Evolutionary conservation across 2,113 vertebrate species (phyloP).

Genomic region (human): DNA sequence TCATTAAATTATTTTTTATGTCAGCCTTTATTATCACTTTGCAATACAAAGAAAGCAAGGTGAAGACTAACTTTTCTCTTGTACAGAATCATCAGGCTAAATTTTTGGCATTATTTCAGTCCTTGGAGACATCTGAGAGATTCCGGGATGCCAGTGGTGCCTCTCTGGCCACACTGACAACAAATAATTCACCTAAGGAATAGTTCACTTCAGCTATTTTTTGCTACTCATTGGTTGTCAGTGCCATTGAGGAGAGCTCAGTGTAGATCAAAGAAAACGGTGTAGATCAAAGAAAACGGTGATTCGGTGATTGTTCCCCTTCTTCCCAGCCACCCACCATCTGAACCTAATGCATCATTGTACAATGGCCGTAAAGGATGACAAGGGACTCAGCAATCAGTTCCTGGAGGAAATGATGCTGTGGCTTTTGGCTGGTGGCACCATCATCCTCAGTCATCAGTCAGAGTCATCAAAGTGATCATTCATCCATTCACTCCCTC

Average conservation of each 20-base stretch:
- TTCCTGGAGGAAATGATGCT: background rate
- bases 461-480: background rate
- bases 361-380: background rate
- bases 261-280: background rate
- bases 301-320: background rate
- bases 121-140: background rate
- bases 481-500: background rate
- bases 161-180: too few species aligned
- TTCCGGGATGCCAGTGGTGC: background rate
- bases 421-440: background rate
- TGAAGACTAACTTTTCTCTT: background rate
- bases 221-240: background rate
- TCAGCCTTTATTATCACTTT: background rate
- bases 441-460: background rate
- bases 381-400: background rate
- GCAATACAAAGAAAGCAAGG: background rate
- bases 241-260: background rate
- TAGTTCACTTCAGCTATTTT: background rate
- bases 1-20: background rate
- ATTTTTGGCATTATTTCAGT: background rate
- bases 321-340: background rate
- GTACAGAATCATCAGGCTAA: background rate
- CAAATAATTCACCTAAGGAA: background rate
- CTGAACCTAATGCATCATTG: too few species aligned
- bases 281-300: background rate